phyloP scores from a whole-genome alignment of 2,888 invertebrate species.

The Spatulosminthurus flaviceps region DNA sequence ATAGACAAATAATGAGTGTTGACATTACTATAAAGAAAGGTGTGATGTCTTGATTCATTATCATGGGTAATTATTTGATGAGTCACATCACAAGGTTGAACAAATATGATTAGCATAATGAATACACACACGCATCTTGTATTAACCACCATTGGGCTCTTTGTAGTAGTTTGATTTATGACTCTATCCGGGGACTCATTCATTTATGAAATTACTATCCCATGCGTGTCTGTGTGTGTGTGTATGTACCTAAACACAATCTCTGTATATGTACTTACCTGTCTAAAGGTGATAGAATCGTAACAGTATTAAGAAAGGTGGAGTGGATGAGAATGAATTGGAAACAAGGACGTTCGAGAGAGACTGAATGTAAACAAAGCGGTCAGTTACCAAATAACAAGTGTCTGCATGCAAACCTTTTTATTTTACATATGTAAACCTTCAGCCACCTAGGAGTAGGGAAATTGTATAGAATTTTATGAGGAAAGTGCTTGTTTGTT shows the following conservation, averaged over 20 bases:
- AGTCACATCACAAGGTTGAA: slow-evolving; percentile 8
- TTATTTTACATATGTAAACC: no score
- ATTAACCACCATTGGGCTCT: background rate
- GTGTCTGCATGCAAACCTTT: no score
- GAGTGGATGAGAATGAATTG: background rate
- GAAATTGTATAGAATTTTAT: no score
- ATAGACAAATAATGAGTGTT: background rate
- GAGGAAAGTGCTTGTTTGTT: no score
- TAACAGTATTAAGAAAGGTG: background rate
- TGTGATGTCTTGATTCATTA: slow-evolving; percentile 18
- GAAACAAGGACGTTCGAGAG: no score
- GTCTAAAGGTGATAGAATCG: background rate
- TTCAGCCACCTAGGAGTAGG: no score
- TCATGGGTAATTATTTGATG: background rate
- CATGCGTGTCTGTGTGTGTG: background rate
- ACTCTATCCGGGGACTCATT: background rate
- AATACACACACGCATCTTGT: background rate
- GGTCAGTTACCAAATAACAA: no score
- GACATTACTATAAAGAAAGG: background rate
- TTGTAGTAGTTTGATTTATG: background rate
- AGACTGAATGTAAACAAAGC: no score
- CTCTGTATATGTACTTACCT: background rate
- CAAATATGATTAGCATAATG: slow-evolving; percentile 5
- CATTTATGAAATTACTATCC: background rate
- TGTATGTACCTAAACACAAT: background rate